phyloP scores from a whole-genome alignment of 1,140 invertebrate genomes.

The Macrosteles quadrilineatus region DNA sequence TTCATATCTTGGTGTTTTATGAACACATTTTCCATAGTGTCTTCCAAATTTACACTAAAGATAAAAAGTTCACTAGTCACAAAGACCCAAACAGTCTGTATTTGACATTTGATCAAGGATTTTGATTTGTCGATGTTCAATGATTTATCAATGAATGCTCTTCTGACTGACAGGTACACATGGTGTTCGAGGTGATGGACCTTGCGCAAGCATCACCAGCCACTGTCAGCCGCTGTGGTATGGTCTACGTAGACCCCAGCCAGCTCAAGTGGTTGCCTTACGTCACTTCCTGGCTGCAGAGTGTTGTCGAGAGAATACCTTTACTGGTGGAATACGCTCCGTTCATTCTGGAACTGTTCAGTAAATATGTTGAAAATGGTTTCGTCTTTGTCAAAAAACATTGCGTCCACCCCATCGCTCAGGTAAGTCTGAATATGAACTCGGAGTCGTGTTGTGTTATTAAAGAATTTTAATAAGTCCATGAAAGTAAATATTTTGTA shows the following conservation, averaged over 20 bases:
- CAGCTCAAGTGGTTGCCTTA: conserved; percentile 79
- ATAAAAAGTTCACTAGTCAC: no score
- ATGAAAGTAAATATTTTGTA: no score
- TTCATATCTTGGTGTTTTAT: no score
- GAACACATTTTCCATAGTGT: no score
- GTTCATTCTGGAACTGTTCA: conserved; percentile 62
- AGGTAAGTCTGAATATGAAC: conserved; percentile 53
- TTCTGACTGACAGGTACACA: conserved; percentile 65
- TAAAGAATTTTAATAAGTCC: no score
- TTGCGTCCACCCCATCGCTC: conserved; percentile 63
- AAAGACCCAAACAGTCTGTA: no score
- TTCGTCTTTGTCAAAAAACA: conserved; percentile 65
- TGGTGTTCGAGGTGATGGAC: conserved; percentile 90
- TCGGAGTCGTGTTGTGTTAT: no score
- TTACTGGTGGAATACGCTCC: conserved; percentile 57
- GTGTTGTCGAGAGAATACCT: conserved; percentile 55
- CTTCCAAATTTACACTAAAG: no score
- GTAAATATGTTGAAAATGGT: conserved; percentile 62
- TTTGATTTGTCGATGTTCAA: no score
- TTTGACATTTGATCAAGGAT: no score
- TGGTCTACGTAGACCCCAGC: conserved; percentile 88
- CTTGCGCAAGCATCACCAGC: conserved; percentile 84
- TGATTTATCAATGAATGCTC: no score
- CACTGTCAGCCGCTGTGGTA: conserved; percentile 72
- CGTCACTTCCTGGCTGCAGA: conserved; percentile 76